Conservation (phyloP, 2,888 invertebrate species). For the Xestia sexstrigata region DNA sequence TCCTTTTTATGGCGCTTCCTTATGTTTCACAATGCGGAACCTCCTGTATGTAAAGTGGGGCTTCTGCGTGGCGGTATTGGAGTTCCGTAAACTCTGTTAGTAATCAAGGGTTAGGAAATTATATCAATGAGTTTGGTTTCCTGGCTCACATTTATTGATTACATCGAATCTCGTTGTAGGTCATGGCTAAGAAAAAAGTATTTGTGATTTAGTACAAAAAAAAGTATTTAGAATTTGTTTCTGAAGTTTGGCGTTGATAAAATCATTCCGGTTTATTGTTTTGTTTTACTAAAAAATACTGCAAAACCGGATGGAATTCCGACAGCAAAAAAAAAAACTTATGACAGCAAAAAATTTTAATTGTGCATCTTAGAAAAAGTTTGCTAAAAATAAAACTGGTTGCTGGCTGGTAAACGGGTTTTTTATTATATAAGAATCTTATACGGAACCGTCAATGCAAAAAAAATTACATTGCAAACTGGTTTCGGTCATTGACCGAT, state of each 20-base stretch:
- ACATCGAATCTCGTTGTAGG: not conserved
- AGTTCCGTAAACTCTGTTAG: conserved; percentile 33
- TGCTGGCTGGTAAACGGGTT: not conserved
- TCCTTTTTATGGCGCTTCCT: conserved; percentile 52
- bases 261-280: not conserved
- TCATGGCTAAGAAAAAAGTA: not conserved
- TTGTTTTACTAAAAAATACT: not conserved
- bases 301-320: conserved; percentile 1
- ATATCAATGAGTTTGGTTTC: not conserved
- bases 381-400: not conserved
- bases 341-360: conserved; percentile 15
- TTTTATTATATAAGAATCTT: not conserved
- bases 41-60: conserved; percentile 43
- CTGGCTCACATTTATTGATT: not conserved
- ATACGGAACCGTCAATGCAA: conserved; percentile 26
- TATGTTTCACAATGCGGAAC: conserved; percentile 58
- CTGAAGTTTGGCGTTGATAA: not conserved
- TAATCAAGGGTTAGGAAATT: not conserved
- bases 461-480: conserved; percentile 31
- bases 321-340: not conserved
- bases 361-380: not conserved
- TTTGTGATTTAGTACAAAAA: not conserved
- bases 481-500: conserved; percentile 59
- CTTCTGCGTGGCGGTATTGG: conserved; percentile 27
- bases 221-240: not conserved